Percentiles rank a stretch among this genome's conserved stretches.
Evolutionary conservation across 2,113 vertebrate species (phyloP).

Genomic region (Brachyistius frenatus): DNA sequence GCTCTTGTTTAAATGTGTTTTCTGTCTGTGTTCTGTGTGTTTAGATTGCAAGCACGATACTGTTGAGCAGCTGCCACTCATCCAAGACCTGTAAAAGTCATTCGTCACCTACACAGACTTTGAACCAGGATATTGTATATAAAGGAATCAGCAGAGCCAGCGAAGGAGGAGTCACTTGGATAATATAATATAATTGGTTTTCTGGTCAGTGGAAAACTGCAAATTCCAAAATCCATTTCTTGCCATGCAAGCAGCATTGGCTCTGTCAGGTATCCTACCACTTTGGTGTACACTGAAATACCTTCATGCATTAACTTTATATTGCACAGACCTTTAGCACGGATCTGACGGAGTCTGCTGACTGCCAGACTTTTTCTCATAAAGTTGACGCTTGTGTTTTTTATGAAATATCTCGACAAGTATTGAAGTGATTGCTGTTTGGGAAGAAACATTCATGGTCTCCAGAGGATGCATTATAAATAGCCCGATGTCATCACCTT

Average conservation of each 20-base stretch:
- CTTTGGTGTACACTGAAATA: constrained; percentile 13
- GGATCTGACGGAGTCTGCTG: too few species aligned
- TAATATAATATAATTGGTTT: neutral
- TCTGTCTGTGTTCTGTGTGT: constrained; percentile 66
- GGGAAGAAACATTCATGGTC: neutral
- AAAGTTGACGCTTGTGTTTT: too few species aligned
- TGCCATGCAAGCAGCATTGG: too few species aligned
- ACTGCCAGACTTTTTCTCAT: too few species aligned
- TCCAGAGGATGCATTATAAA: neutral
- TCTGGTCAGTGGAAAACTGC: neutral
- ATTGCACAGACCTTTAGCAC: neutral
- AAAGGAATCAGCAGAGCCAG: neutral
- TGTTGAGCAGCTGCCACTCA: constrained; percentile 72
- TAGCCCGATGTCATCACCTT: neutral
- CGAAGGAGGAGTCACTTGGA: neutral
- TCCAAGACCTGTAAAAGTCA: constrained; percentile 41
- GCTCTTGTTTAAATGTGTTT: constrained; percentile 55
- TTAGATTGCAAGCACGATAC: constrained; percentile 63
- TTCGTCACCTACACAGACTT: constrained; percentile 38
- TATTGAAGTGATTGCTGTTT: neutral
- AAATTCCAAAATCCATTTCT: neutral
- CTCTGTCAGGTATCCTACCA: too few species aligned
- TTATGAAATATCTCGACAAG: neutral
- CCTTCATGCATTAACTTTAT: neutral
- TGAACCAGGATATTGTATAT: constrained; percentile 19